These are phyloP conservation scores for Odontocerum albicorne DNA, from an alignment of 2,888 invertebrate species.

Conservation along the genomic window DNA sequence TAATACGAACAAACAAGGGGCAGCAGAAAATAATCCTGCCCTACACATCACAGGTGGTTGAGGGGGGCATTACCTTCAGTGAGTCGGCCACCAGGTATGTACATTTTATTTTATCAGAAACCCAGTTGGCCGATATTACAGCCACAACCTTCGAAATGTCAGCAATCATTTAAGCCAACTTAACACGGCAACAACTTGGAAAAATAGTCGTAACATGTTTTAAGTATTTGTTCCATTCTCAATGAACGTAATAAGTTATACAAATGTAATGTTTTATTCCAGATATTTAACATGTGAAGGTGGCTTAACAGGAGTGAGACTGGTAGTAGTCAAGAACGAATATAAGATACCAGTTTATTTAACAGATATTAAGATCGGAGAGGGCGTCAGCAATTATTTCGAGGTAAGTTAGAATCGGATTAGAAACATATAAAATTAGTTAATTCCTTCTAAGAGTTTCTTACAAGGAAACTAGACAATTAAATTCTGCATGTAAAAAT, in stretches of 20 bases:
- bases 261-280: too few relatives aligned
- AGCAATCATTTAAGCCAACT: too few relatives aligned
- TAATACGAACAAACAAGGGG: constrained; percentile 54
- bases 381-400: constrained; percentile 62
- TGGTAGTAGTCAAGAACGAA: constrained; percentile 68
- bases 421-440: too few relatives aligned
- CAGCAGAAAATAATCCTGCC: constrained; percentile 60
- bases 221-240: too few relatives aligned
- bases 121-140: not conserved
- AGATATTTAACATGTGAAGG: constrained; percentile 35
- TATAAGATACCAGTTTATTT: constrained; percentile 74
- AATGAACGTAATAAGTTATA: too few relatives aligned
- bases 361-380: constrained; percentile 67
- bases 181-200: too few relatives aligned
- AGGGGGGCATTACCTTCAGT: constrained; percentile 61
- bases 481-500: too few relatives aligned
- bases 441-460: too few relatives aligned
- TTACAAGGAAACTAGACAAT: too few relatives aligned
- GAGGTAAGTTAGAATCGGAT: constrained; percentile 53
- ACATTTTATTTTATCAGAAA: not conserved
- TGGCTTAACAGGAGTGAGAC: constrained; percentile 46
- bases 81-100: constrained; percentile 54
- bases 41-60: constrained; percentile 62
- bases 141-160: too few relatives aligned
- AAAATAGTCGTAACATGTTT: too few relatives aligned